Conservation (phyloP, 2,113 vertebrate genomes). For the Bucco capensis region DNA sequence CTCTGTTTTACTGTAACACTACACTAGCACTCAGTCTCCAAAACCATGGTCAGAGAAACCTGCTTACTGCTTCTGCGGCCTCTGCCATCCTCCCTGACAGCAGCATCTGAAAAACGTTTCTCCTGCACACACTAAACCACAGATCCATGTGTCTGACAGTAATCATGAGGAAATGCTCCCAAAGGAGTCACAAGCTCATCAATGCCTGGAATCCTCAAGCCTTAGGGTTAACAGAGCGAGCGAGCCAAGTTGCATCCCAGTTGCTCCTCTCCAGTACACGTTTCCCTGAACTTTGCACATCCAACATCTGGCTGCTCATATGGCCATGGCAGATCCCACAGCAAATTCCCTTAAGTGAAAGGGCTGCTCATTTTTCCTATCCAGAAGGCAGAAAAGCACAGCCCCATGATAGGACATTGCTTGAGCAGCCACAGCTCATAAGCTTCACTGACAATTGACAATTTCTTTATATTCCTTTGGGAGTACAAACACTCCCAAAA, state of each 20-base stretch:
- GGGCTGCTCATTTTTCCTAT: not conserved
- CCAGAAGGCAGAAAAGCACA: not conserved
- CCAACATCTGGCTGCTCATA: accelerated
- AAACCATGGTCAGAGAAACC: too few species aligned
- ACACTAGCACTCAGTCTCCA: too few species aligned
- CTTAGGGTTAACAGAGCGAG: accelerated
- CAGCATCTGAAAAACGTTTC: too few species aligned
- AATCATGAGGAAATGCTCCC: not conserved
- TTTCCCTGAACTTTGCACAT: not conserved
- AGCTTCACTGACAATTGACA: not conserved
- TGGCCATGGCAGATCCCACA: not conserved
- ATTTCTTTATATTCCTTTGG: not conserved
- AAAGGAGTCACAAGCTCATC: not conserved
- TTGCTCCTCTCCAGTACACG: not conserved
- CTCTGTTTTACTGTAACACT: too few species aligned
- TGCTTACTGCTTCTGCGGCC: too few species aligned
- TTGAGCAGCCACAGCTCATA: not conserved
- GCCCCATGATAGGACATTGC: accelerated
- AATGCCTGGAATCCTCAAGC: not conserved
- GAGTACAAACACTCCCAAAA: not conserved
- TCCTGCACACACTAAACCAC: not conserved
- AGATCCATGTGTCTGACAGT: too few species aligned
- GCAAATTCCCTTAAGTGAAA: not conserved
- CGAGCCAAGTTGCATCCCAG: not conserved
- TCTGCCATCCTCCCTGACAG: too few species aligned